Percentiles rank a stretch among this genome's conserved stretches.
phyloP scores from a whole-genome alignment of 2,888 invertebrate species.

The Myopa testacea region DNA sequence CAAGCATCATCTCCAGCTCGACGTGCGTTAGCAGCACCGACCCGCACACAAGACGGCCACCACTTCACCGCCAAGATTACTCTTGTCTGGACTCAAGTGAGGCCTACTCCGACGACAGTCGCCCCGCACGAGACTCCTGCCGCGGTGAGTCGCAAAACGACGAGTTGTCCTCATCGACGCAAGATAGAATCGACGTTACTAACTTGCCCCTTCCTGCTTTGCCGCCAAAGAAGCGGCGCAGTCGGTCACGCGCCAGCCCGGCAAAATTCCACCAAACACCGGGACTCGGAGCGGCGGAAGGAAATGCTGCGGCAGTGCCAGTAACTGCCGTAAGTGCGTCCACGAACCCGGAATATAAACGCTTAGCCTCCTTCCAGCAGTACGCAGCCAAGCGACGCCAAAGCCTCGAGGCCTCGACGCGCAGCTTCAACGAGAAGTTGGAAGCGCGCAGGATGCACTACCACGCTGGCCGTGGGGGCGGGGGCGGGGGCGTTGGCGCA shows the following conservation, averaged over 20 bases:
- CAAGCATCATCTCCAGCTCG: background rate
- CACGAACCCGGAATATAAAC: conserved; percentile 34
- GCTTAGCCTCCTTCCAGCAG: conserved; percentile 58
- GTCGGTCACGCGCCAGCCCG: conserved; percentile 59
- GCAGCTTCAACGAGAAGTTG: conserved; percentile 65
- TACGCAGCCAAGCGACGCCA: conserved; percentile 65
- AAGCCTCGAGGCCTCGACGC: conserved; percentile 64
- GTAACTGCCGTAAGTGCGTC: conserved; percentile 34
- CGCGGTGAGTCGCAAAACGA: conserved; percentile 65
- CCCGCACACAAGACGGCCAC: conserved; percentile 45
- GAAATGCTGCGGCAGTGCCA: conserved; percentile 36
- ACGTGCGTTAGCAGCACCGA: background rate
- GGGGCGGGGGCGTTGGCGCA: conserved; percentile 55
- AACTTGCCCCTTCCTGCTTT: conserved; percentile 66
- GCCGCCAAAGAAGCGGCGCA: conserved; percentile 65
- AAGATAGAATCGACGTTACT: conserved; percentile 66
- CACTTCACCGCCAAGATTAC: conserved; percentile 58
- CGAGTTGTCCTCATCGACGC: conserved; percentile 62
- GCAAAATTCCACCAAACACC: conserved; percentile 51
- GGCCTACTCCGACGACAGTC: conserved; percentile 65
- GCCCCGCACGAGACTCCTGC: conserved; percentile 62
- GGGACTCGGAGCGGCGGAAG: conserved; percentile 41
- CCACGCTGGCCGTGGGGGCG: conserved; percentile 57
- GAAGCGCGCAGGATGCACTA: conserved; percentile 68
- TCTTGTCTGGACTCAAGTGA: conserved; percentile 64